These are phyloP conservation scores for Syncerus caffer DNA, from an alignment of 2,797 vertebrate species.

Conservation along the genomic window DNA sequence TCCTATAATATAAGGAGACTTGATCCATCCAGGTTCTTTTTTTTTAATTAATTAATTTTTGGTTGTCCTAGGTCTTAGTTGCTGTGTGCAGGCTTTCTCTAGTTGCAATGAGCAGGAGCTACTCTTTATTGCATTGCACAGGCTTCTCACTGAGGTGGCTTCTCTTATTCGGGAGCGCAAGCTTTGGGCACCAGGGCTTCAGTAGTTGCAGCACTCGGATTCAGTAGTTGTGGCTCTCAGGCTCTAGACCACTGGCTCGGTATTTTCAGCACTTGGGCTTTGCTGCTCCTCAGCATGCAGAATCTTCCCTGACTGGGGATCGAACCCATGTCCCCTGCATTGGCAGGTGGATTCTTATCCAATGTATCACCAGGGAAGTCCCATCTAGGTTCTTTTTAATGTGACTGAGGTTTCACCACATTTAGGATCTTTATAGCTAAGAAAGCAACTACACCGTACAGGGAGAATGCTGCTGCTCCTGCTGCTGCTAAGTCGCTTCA, in stretches of 20 bases:
- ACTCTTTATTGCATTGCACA: not conserved
- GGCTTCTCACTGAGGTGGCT: not conserved
- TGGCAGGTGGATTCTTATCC: not conserved
- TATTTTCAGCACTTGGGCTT: not conserved
- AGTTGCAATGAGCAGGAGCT: not conserved
- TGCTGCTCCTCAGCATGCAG: not conserved
- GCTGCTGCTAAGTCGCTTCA: too few species aligned
- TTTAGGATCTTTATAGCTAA: not conserved
- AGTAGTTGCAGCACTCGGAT: not conserved
- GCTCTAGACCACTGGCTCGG: accelerated
- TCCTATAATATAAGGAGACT: not conserved
- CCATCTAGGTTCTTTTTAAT: not conserved
- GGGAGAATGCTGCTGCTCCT: too few species aligned
- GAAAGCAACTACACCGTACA: not conserved
- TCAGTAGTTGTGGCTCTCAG: not conserved
- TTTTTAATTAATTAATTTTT: not conserved
- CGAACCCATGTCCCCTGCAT: not conserved
- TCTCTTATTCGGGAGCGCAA: accelerated
- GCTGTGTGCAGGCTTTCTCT: not conserved
- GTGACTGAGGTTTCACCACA: not conserved
- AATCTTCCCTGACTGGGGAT: not conserved
- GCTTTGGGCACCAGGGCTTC: not conserved
- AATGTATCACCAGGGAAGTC: not conserved
- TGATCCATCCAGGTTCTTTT: not conserved
- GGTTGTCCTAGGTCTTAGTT: not conserved